Percentiles rank a stretch among this genome's conserved stretches.
These are phyloP conservation scores for Seriola aureovittata DNA, from an alignment of 2,113 vertebrate genomes.

Conservation along the genomic window DNA sequence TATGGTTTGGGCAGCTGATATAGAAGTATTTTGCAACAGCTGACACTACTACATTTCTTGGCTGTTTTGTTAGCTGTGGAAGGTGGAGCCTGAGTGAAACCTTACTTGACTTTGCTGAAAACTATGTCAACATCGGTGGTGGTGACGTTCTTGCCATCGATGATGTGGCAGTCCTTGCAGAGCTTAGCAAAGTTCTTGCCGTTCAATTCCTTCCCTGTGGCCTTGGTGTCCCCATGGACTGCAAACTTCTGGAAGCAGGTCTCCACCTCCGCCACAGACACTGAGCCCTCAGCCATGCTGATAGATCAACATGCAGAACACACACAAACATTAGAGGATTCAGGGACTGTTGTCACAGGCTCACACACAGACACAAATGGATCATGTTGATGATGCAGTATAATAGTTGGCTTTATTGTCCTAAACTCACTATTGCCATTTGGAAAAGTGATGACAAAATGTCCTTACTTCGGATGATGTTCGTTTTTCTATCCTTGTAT, in stretches of 20 bases:
- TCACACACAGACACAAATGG: neutral
- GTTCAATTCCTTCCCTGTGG: conserved; percentile 86
- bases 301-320: conserved; percentile 5
- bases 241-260: conserved; percentile 88
- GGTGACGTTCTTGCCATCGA: conserved; percentile 88
- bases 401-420: neutral
- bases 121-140: conserved; percentile 89
- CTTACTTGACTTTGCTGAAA: conserved; percentile 95
- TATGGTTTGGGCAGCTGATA: neutral
- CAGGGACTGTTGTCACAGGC: neutral
- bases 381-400: neutral
- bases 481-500: neutral
- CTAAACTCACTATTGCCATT: neutral
- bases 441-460: neutral
- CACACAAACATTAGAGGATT: neutral
- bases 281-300: conserved; percentile 81
- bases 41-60: neutral
- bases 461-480: neutral
- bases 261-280: conserved; percentile 78
- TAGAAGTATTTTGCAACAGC: neutral
- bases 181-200: conserved; percentile 93
- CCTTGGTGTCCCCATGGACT: conserved; percentile 85
- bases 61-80: neutral
- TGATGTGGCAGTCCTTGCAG: conserved; percentile 91
- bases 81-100: neutral